These are phyloP conservation scores for Nannospalax galili DNA, from an alignment of 2,113 vertebrate species.

Conservation along the genomic window DNA sequence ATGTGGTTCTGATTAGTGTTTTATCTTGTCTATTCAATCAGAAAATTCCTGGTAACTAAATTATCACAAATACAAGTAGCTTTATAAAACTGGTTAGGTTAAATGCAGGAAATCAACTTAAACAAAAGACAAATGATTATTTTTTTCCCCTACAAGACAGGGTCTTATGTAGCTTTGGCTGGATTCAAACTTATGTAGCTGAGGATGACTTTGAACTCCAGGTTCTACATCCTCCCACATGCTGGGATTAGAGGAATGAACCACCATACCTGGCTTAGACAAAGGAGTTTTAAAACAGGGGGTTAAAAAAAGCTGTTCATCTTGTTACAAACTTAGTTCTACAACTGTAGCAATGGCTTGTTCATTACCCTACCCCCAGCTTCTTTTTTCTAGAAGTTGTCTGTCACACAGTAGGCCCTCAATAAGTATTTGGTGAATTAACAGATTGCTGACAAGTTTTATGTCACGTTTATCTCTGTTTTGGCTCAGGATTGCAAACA, in stretches of 20 bases:
- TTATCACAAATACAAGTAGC: not conserved
- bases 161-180: not conserved
- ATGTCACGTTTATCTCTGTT: not conserved
- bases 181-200: not conserved
- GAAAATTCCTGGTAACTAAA: constrained; percentile 30
- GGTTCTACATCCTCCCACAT: not conserved
- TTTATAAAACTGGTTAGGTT: constrained; percentile 35
- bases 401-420: not conserved
- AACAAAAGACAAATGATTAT: not conserved
- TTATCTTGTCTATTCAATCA: not conserved
- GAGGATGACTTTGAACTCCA: not conserved
- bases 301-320: not conserved
- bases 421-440: constrained; percentile 25
- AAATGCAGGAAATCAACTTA: not conserved
- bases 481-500: constrained; percentile 16
- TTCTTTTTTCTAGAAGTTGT: not conserved
- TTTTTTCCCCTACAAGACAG: no score
- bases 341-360: not conserved
- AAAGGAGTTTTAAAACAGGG: not conserved
- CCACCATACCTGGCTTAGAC: not conserved
- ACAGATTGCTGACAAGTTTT: not conserved
- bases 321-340: not conserved
- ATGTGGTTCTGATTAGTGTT: not conserved
- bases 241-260: no score
- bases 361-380: not conserved